Base-by-base conservation (phyloP, 1,140 invertebrate species). In the Macrobrachium rosenbergii region DNA sequence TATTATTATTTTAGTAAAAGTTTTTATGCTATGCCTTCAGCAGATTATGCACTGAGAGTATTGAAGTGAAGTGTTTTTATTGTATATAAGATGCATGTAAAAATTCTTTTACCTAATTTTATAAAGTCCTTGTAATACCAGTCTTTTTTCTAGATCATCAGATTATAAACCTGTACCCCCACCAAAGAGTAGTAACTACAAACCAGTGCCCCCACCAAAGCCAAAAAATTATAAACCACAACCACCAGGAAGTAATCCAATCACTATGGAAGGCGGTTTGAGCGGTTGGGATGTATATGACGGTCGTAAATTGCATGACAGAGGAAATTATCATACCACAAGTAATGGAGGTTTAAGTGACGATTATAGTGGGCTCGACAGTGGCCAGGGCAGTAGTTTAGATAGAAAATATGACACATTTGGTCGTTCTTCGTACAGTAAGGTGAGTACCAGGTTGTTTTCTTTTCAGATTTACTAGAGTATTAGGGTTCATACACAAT, bases 191-290 rank as follows among this genome's bases (percentile, higher is more conserved):
- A 90, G 93, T 52, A 93, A 94, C 19, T 97, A 97, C 92, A 98
- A 98, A 91, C 97, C 97, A 0, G 95, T 97, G 82, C 97, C 97
- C 37, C 97, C 97, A 37, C 97, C 97, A 0, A 98, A 98, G 91
- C 97, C 97, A 60, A 97, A 97, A 91, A 97, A 97, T 92, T 97
- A 97, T 91, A 88, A 88, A 60, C 86, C 86, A 58, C 86, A 88
- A 60, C 37, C 79, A n/a, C 88, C 88, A 43, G 81, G 82, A 12
- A 83, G 85, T 37, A 78, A 82, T 60, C 63, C 28, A 16, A 62
- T 80, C 17, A 73, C 62, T 73, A 23, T 80, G 83, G 81, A 89
- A 43, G 87, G 83, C 64, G 88, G 77, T 43, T 73, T 73, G 19
- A 76, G 88, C 28, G 77, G 77, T 52, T 86, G 81, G 75, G 87